Conservation (phyloP, 2,113 vertebrate genomes). For the Garra rufa region DNA sequence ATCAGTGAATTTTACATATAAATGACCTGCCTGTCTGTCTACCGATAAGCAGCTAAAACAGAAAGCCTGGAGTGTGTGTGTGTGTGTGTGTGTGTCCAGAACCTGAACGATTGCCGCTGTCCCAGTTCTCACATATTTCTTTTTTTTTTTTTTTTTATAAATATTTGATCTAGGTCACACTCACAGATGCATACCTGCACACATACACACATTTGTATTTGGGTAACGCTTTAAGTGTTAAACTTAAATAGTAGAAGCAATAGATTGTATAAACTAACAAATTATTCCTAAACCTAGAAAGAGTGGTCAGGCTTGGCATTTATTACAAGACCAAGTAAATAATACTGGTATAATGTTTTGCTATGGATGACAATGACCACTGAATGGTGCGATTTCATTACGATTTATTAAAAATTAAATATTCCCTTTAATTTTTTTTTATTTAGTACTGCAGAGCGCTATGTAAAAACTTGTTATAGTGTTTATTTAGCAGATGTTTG, state of each 20-base stretch:
- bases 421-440: background rate
- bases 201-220: background rate
- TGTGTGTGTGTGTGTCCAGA: conserved; percentile 48
- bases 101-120: background rate
- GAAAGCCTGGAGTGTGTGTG: conserved; percentile 53
- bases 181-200: background rate
- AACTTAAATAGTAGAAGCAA: background rate
- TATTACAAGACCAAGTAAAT: background rate
- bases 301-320: background rate
- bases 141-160: conserved; percentile 43
- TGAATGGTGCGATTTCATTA: background rate
- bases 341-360: background rate
- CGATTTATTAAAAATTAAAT: background rate
- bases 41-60: conserved; percentile 70
- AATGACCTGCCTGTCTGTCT: conserved; percentile 72
- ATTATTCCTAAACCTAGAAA: background rate
- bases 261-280: background rate
- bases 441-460: background rate
- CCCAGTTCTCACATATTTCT: conserved; percentile 21
- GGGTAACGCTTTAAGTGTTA: background rate
- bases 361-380: background rate
- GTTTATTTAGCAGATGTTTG: background rate
- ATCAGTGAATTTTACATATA: conserved; percentile 73
- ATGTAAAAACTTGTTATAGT: background rate
- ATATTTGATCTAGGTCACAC: conserved; percentile 39